Conservation (phyloP, 2,797 vertebrate genomes). For the Pangasius sanitwongsei region DNA sequence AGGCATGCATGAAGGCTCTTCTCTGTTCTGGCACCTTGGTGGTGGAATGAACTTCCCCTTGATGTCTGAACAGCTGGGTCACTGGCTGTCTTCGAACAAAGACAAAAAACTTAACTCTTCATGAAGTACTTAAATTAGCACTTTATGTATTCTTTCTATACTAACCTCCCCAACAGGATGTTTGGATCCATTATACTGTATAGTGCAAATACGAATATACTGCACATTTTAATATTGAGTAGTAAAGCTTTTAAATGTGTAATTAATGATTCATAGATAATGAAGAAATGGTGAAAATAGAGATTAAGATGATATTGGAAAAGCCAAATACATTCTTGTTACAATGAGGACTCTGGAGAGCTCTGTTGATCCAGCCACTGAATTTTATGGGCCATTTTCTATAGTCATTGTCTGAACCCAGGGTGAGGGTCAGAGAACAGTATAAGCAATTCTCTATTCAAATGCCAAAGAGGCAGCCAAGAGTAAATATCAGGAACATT, state of each 20-base stretch:
- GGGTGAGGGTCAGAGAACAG: not conserved
- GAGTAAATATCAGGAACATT: not conserved
- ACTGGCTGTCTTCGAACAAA: too few relatives aligned
- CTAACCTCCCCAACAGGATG: too few relatives aligned
- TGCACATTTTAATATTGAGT: not conserved
- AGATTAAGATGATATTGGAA: not conserved
- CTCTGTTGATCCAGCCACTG: too few relatives aligned
- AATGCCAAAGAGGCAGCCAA: not conserved
- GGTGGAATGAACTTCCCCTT: too few relatives aligned
- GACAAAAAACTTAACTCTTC: too few relatives aligned
- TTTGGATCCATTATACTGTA: too few relatives aligned
- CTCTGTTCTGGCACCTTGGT: not conserved
- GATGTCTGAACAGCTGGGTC: too few relatives aligned
- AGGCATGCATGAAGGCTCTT: not conserved
- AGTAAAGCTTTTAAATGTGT: not conserved
- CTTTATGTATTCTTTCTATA: too few relatives aligned
- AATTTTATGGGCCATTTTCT: not conserved
- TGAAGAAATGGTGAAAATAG: not conserved
- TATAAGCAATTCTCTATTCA: not conserved
- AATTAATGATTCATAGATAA: not conserved
- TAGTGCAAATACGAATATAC: not conserved
- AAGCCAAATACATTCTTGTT: not conserved
- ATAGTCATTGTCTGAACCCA: not conserved
- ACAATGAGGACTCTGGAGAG: not conserved
- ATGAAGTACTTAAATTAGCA: too few relatives aligned